These are phyloP conservation scores for Nymphalis urticae DNA, from an alignment of 2,888 invertebrate species.

Conservation along the genomic window DNA sequence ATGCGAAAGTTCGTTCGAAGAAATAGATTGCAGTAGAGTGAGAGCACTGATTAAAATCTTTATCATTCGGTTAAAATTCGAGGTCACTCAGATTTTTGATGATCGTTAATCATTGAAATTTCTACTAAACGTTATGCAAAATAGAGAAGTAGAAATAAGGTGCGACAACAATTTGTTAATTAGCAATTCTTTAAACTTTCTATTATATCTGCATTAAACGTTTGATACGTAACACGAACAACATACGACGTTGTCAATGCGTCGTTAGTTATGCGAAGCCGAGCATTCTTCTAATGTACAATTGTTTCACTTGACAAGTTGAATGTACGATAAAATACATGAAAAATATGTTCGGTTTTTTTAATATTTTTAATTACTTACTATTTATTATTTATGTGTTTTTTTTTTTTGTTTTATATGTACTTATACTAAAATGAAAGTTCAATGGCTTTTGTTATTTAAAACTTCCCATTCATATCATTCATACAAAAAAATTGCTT, in stretches of 20 bases:
- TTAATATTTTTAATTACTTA: background rate
- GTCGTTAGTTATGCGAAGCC: conserved; percentile 38
- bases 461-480: too few species aligned
- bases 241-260: conserved; percentile 30
- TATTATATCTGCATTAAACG: conserved; percentile 22
- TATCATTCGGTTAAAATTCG: too few species aligned
- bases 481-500: too few species aligned
- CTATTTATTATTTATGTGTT: background rate
- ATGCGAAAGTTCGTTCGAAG: too few species aligned
- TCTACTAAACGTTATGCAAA: conserved; percentile 5
- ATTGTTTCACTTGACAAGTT: conserved; percentile 34
- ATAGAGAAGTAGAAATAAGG: conserved; percentile 12
- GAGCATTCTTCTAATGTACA: conserved; percentile 35
- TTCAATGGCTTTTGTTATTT: background rate
- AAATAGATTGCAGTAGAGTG: too few species aligned
- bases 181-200: conserved; percentile 32
- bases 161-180: conserved; percentile 28
- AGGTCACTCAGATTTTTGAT: too few species aligned
- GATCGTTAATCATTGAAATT: background rate
- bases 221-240: conserved; percentile 26
- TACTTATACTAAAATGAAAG: background rate
- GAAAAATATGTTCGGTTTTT: background rate
- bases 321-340: conserved; percentile 9
- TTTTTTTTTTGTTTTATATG: too few species aligned
- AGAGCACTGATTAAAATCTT: too few species aligned